Evolutionary conservation across 2,888 invertebrate genomes (phyloP), one percentile per base, ranked within the genome.

Genomic region (Nemurella pictetii): DNA sequence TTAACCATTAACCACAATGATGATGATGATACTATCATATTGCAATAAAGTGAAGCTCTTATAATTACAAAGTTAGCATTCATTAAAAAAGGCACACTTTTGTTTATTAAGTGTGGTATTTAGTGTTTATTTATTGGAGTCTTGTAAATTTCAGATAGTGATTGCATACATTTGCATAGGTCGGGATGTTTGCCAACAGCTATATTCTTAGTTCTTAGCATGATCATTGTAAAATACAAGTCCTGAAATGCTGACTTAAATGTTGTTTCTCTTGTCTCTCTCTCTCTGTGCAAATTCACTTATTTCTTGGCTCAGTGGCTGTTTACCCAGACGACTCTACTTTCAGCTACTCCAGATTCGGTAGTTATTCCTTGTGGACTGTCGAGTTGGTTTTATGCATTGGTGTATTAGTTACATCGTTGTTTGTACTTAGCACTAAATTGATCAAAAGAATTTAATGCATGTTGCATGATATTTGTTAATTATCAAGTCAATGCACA

Each of bases 281-380:
- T 55, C 55, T 55, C 20, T 55, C 55, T 55, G 55, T 55, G 55
- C 55, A 75, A 28, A 74, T 25, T 28, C 9, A 7, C 7, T 75
- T 75, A 9, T 9, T 75, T 75, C 75, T 75, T 75, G 29, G 25
- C 30, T 80, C 80, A 80, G 80, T 80, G 80, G 25, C 28, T 27
- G 80, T 80, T n/a, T 81, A 35, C 36, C 80, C 80, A 5, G 80
- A 81, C 30, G 80, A 81, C 80, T 81, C 35, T 20, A 35, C 80
- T 26, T 30, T 35, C 80, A 81, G 80, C 80, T 30, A 81, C 80
- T 81, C 80, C 30, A 81, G 35, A 81, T 35, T 81, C 36, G 80
- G 80, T 81, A 36, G 80, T 81, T 81, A 36, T 81, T 7, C 32
- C 36, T 7, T 55, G 55, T 55, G 12, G 55, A 55, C 55, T 55